Evolutionary conservation across 2,113 vertebrate species (phyloP).

Genomic region (Phainopepla nitens): DNA sequence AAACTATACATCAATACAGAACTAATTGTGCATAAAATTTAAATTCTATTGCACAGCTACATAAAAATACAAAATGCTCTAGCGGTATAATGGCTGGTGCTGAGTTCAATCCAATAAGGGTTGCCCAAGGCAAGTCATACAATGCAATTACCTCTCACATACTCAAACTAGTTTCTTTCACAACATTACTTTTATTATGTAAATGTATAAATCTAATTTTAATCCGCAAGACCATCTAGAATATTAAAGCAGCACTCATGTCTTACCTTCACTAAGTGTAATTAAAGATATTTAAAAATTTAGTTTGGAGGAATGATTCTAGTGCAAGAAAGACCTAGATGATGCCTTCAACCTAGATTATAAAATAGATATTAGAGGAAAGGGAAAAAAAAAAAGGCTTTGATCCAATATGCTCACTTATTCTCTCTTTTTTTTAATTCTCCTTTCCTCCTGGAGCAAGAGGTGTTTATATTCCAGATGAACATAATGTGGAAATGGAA

Average conservation of each 20-base stretch:
- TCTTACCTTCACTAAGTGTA: constrained; percentile 70
- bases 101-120: constrained; percentile 36
- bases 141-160: constrained; percentile 67
- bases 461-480: background rate
- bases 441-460: background rate
- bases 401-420: background rate
- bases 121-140: constrained; percentile 35
- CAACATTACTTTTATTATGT: constrained; percentile 77
- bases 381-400: background rate
- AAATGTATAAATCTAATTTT: constrained; percentile 73
- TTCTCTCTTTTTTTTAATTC: background rate
- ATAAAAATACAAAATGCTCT: constrained; percentile 58
- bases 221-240: constrained; percentile 65
- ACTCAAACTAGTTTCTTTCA: constrained; percentile 59
- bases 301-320: constrained; percentile 5
- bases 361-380: background rate
- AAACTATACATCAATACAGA: constrained; percentile 54
- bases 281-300: constrained; percentile 71
- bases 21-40: constrained; percentile 71
- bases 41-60: constrained; percentile 53
- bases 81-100: background rate
- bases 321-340: background rate
- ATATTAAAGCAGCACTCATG: constrained; percentile 64
- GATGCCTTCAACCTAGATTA: background rate
- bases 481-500: background rate